Evolutionary conservation across 2,113 vertebrate genomes (phyloP), one percentile per base, ranked within the genome.

Genomic region (Diphyllodes magnificus): DNA sequence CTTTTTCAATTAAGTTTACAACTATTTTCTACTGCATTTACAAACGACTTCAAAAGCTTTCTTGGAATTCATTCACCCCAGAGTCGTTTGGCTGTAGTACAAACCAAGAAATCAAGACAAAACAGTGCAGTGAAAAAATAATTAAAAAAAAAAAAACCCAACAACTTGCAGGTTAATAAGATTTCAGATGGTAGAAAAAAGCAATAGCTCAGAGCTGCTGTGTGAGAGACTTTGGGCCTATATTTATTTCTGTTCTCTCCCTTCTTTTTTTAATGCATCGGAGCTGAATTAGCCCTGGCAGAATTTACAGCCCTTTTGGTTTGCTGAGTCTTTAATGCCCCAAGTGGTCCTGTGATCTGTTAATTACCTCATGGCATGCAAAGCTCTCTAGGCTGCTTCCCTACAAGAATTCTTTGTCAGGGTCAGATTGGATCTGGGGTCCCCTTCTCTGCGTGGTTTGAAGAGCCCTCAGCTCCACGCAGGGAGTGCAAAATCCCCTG

Each of bases 1-100:
- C 45, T 91, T 95, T 93, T 95, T 40, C 91, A 91, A 79, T 92
- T 96, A 89, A 76, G 49, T 95, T 95, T 92, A 84, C 65, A 79
- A 45, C 81, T 69, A 45, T 91, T 95, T 93, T 89, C 70, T 64
- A 11, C 61, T 3, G 7, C 89, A 42, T 82, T 89, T 92, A 78
- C 3, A 1, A 90, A 92, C 56, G 57, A 24, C 83, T 95, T 97
- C 83, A 91, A 95, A 94, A 91, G 60, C 77, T 92, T 89, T 63
- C 81, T 71, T 47, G 69, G 65, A 92, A 84, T 59, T 61, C 70
- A 22, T 71, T 84, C 65, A 82, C 73, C 69, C 61, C 57, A 79
- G 86, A 92, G 72, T 84, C 14, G 2, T 93, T 86, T 96, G 82
- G 85, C 81, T 49, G 64, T 40, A 57, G 60, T 44, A 82, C 44